Percentiles rank a stretch among this genome's conserved stretches.
Evolutionary conservation across 2,113 vertebrate species (phyloP).

Genomic region (Odocoileus hemionus): DNA sequence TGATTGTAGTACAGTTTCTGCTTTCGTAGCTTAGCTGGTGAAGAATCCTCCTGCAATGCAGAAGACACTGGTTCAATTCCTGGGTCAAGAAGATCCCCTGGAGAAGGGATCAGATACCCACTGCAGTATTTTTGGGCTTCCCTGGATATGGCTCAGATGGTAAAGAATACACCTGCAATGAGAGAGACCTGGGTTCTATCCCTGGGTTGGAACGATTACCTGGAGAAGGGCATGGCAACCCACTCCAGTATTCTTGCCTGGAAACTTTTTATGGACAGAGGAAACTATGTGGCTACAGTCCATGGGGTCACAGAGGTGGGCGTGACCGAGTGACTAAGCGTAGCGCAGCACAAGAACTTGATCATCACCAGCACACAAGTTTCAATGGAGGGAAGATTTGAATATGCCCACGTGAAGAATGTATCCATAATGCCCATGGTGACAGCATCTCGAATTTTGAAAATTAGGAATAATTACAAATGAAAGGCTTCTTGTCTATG

Average conservation of each 20-base stretch:
- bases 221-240: background rate
- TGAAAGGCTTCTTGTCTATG: background rate
- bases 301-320: background rate
- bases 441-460: background rate
- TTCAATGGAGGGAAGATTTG: background rate
- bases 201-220: background rate
- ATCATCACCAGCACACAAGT: background rate
- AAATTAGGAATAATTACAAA: background rate
- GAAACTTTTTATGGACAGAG: background rate
- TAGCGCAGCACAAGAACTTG: background rate
- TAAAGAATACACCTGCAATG: background rate
- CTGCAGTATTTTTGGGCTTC: background rate
- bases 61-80: background rate
- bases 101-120: background rate
- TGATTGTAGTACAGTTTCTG: background rate
- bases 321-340: background rate
- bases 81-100: background rate
- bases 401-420: background rate
- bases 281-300: background rate
- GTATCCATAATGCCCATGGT: background rate
- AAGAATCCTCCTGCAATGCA: background rate
- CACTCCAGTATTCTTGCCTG: background rate
- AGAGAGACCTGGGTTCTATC: background rate
- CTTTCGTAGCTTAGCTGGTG: background rate
- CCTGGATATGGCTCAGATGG: background rate